phyloP scores from a whole-genome alignment of 2,888 invertebrate species.

The Troides helena region DNA sequence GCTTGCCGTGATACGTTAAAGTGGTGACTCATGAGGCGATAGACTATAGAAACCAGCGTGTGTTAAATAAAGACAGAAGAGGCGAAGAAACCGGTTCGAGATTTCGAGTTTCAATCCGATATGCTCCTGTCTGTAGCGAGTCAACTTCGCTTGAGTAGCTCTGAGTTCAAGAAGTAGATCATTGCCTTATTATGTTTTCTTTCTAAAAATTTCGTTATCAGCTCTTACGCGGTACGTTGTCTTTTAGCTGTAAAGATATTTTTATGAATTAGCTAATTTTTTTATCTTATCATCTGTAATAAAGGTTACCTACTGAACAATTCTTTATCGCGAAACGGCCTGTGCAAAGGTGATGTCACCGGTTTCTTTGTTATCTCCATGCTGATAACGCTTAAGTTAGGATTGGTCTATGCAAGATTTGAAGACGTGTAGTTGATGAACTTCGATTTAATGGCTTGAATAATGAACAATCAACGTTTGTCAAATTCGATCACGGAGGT shows the following conservation, averaged over 20 bases:
- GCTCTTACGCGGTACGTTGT: slow-evolving; percentile 5
- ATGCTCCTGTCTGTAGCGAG: slow-evolving; percentile 75
- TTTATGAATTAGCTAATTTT: slow-evolving; percentile 52
- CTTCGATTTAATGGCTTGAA: slow-evolving; percentile 1
- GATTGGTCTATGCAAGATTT: slow-evolving; percentile 53
- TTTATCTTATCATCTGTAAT: slow-evolving; percentile 44
- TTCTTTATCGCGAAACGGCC: slow-evolving; percentile 68
- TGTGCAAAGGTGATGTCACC: slow-evolving; percentile 71
- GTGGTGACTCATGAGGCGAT: slow-evolving; percentile 75
- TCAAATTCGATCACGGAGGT: no score
- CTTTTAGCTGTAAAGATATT: slow-evolving; percentile 32
- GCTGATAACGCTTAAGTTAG: slow-evolving; percentile 62
- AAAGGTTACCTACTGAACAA: slow-evolving; percentile 67
- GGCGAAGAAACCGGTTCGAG: slow-evolving; percentile 72
- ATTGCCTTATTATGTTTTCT: slow-evolving; percentile 47
- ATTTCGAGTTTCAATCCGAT: slow-evolving; percentile 80
- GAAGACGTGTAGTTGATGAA: slow-evolving; percentile 17
- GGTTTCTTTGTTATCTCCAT: slow-evolving; percentile 67
- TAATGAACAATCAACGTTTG: no score
- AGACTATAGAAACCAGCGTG: slow-evolving; percentile 51
- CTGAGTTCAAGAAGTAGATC: slow-evolving; percentile 55
- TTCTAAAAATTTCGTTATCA: slow-evolving; percentile 34
- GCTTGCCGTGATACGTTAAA: slow-evolving; percentile 68
- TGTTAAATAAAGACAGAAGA: slow-evolving; percentile 60
- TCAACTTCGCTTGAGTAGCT: slow-evolving; percentile 66